phyloP scores from a whole-genome alignment of 2,797 vertebrate species.

The Gymnothorax reevesii region DNA sequence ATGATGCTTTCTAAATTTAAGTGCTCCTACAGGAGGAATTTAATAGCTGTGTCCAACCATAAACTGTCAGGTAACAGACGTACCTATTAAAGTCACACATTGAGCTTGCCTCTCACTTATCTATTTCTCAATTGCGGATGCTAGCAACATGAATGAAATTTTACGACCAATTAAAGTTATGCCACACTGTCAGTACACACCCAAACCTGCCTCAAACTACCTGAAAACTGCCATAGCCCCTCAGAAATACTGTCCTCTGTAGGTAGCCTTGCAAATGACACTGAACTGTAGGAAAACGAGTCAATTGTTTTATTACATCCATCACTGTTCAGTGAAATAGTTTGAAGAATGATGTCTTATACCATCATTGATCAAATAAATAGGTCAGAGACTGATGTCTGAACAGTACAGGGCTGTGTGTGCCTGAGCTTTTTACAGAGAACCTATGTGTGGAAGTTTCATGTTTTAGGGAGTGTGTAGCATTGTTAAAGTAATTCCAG shows the following conservation, averaged over 20 bases:
- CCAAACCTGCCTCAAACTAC: neutral
- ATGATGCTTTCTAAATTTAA: neutral
- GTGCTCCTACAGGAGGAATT: constrained; percentile 14
- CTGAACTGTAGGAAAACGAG: neutral
- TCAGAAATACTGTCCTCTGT: constrained; percentile 46
- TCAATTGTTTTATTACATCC: neutral
- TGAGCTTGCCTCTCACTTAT: neutral
- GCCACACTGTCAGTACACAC: neutral
- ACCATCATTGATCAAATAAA: neutral
- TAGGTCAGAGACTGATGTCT: neutral
- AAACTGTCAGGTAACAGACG: constrained; percentile 16
- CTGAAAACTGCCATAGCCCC: neutral
- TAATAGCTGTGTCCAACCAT: neutral
- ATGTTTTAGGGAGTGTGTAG: constrained; percentile 20
- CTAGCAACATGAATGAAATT: neutral
- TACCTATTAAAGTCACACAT: neutral
- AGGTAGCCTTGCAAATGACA: constrained; percentile 9
- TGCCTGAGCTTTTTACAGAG: too few species aligned
- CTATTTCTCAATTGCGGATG: neutral
- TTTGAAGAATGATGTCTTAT: too few species aligned
- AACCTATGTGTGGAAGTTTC: neutral
- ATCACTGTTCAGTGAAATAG: neutral
- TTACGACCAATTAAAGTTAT: neutral
- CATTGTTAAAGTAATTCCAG: neutral
- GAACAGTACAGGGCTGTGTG: constrained; percentile 3